Evolutionary conservation across 2,113 vertebrate genomes (phyloP), one percentile per base, ranked within the genome.

Genomic region (Megaptera novaeangliae): DNA sequence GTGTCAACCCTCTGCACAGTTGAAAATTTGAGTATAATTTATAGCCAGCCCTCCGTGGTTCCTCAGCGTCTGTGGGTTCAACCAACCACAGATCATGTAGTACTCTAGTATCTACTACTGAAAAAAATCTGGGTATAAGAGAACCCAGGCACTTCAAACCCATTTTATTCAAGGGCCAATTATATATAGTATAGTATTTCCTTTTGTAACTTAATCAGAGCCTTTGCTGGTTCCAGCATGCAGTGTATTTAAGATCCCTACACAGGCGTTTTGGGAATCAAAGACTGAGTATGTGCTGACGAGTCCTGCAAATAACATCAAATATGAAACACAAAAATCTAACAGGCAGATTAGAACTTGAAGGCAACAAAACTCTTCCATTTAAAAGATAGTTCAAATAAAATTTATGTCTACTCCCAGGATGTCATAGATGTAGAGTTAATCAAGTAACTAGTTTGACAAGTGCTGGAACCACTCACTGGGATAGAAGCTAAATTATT

Each of bases 401-500:
- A 95, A 96, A 92, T 93, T 11, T 61, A 13, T 78, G 23, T 68
- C 55, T 93, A 3, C 57, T 46, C 68, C 86, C 61, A 71, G 74
- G 1, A 94, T 87, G 25, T 46, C 83, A 83, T 1, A 91, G 27
- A 74, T 90, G 0, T 57, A 80, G 78, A 83, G 10, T 83, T 92
- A 94, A 87, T 87, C 55, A 92, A 96, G 88, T 96, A 91, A 96
- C 91, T 97, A 90, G 68, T 95, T 89, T 94, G 92, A 96, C 94
- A 96, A 90, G 36, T 68, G 25, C 52, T 93, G 8, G 64, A 90
- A 72, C 8, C 90, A 84, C 82, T 80, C 92, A 87, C 89, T 94
- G 93, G 23, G 69, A n/a, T 90, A 80, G 49, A 86, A 46, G 6
- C n/a, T 87, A 94, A 92, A 96, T 94, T 92, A 87, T 96, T 96